Conservation (phyloP, 2,797 vertebrate species). For the Siniperca obscura region DNA sequence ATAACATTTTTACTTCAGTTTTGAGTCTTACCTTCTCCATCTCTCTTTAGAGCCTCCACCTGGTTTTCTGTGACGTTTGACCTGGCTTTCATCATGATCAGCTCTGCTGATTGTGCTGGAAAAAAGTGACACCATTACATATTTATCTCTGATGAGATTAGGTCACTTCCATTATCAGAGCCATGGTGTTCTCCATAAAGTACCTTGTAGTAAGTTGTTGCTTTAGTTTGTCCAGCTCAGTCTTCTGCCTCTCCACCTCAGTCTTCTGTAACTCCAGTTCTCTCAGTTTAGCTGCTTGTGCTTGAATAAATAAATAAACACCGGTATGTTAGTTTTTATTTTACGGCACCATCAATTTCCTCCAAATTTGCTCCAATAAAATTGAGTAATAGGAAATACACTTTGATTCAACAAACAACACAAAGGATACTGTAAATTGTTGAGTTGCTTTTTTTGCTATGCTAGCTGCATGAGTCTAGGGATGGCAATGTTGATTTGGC, state of each 20-base stretch:
- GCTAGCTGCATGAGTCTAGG: too few relatives aligned
- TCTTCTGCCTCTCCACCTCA: not conserved
- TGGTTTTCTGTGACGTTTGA: conserved; percentile 50
- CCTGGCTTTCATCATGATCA: conserved; percentile 31
- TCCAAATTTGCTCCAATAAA: too few relatives aligned
- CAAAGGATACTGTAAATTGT: too few relatives aligned
- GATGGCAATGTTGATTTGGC: too few relatives aligned
- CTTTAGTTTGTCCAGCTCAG: not conserved
- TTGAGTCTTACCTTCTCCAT: conserved; percentile 37
- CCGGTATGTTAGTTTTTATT: too few relatives aligned
- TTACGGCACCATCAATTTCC: too few relatives aligned
- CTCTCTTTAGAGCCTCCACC: conserved; percentile 53
- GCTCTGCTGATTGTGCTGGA: conserved; percentile 49
- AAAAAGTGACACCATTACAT: rapidly evolving
- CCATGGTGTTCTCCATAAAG: too few relatives aligned
- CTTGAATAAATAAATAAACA: not conserved
- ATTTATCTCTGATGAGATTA: rapidly evolving
- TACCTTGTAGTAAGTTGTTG: conserved; percentile 38
- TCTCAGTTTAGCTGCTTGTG: conserved; percentile 30
- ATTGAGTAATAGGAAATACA: not conserved
- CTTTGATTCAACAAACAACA: too few relatives aligned
- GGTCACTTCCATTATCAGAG: too few relatives aligned
- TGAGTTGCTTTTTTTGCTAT: too few relatives aligned
- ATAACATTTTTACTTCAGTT: not conserved
- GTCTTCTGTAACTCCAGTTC: conserved; percentile 44